Percentiles rank a stretch among this genome's conserved stretches.
phyloP scores from a whole-genome alignment of 2,797 vertebrate genomes.

The Mus caroli region DNA sequence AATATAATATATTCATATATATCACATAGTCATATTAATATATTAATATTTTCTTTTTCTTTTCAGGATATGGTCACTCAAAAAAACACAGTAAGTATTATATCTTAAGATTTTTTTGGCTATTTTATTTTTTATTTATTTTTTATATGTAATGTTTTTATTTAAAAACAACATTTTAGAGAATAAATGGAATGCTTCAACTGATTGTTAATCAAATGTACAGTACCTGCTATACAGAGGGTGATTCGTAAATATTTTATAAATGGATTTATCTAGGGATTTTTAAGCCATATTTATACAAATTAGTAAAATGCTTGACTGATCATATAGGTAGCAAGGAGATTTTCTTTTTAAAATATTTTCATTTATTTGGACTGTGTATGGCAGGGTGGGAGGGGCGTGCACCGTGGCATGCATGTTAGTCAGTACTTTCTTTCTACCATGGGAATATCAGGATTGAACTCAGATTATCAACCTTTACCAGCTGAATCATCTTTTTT shows the following conservation, averaged over 20 bases:
- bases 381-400: background rate
- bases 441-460: background rate
- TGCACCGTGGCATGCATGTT: background rate
- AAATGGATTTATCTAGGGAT: background rate
- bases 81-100: conserved; percentile 97
- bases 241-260: background rate
- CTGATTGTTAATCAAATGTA: background rate
- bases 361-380: background rate
- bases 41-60: conserved; percentile 71
- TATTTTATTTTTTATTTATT: background rate
- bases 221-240: background rate
- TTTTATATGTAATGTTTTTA: background rate
- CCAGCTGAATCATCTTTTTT: background rate
- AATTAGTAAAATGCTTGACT: conserved; percentile 55
- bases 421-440: background rate
- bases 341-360: background rate
- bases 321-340: background rate
- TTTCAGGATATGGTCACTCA: conserved; percentile 96
- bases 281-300: conserved; percentile 72
- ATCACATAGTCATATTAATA: background rate
- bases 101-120: conserved; percentile 60
- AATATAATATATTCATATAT: conserved; percentile 49
- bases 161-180: background rate
- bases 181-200: background rate
- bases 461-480: background rate